Conservation (phyloP, 2,888 invertebrate genomes). For the Papilio gigon region DNA sequence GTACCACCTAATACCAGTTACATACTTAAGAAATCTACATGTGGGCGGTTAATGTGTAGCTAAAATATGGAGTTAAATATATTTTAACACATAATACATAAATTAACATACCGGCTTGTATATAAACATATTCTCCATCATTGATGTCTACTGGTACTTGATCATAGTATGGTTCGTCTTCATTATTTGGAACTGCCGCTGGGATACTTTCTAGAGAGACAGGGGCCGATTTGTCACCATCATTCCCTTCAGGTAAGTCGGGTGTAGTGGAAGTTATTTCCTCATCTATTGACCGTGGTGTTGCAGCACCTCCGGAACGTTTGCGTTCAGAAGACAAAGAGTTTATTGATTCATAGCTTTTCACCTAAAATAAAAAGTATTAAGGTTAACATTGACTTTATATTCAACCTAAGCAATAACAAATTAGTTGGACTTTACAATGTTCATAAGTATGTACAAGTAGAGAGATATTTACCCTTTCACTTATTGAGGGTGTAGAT, state of each 20-base stretch:
- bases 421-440: neutral
- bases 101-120: slow-evolving; percentile 83
- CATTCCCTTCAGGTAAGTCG: slow-evolving; percentile 64
- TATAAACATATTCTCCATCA: slow-evolving; percentile 89
- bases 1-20: slow-evolving; percentile 69
- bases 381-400: slow-evolving; percentile 15
- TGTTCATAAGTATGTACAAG: neutral
- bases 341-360: slow-evolving; percentile 85
- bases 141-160: slow-evolving; percentile 86
- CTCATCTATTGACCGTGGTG: slow-evolving; percentile 77
- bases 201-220: slow-evolving; percentile 74
- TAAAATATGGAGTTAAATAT: neutral
- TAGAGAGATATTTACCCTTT: slow-evolving; percentile 63
- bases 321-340: slow-evolving; percentile 84
- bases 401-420: too few relatives aligned
- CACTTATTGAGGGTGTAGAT: slow-evolving; percentile 79
- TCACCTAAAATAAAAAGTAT: slow-evolving; percentile 72
- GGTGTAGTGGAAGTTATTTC: slow-evolving; percentile 73
- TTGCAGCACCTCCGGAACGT: slow-evolving; percentile 78
- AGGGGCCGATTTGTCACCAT: slow-evolving; percentile 71
- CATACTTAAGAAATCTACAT: too few relatives aligned
- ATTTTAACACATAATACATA: neutral
- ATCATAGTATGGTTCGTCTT: slow-evolving; percentile 87
- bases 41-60: neutral
- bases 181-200: slow-evolving; percentile 59